These are phyloP conservation scores for Drosophila eohydei DNA, from an alignment of 2,888 invertebrate genomes.

Conservation along the genomic window DNA sequence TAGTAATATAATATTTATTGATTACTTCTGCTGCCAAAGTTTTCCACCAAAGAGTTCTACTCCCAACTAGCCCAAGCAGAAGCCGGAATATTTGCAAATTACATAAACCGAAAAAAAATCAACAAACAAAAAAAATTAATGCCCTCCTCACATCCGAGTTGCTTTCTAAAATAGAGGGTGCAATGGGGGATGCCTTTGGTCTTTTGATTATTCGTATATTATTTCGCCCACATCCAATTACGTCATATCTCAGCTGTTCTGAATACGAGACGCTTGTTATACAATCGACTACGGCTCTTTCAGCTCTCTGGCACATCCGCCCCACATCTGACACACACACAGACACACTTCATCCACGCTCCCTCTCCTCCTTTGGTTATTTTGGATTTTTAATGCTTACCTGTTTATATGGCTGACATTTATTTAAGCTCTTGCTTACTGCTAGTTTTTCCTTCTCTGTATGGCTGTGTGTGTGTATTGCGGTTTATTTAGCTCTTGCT, in stretches of 20 bases:
- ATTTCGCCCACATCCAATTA: slow-evolving; percentile 79
- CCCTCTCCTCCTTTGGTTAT: slow-evolving; percentile 14
- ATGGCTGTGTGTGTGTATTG: slow-evolving; percentile 13
- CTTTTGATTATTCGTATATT: slow-evolving; percentile 31
- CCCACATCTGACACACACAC: slow-evolving; percentile 1
- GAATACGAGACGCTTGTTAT: slow-evolving; percentile 52
- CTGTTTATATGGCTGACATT: slow-evolving; percentile 39
- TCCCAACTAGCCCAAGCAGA: slow-evolving; percentile 35
- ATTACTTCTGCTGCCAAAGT: slow-evolving; percentile 57
- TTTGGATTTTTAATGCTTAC: slow-evolving; percentile 40
- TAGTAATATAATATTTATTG: slow-evolving; percentile 72
- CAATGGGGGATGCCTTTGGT: slow-evolving; percentile 4
- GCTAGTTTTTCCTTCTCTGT: slow-evolving; percentile 4
- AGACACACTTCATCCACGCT: not conserved
- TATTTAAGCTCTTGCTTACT: slow-evolving; percentile 42
- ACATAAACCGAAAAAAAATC: slow-evolving; percentile 42
- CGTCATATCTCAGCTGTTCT: slow-evolving; percentile 85
- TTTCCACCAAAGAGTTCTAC: slow-evolving; percentile 49
- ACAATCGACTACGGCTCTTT: slow-evolving; percentile 56
- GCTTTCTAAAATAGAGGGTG: not conserved
- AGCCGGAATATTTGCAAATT: slow-evolving; percentile 45
- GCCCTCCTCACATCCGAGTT: not conserved
- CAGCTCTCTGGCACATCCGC: slow-evolving; percentile 16
- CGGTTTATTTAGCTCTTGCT: slow-evolving; percentile 27
- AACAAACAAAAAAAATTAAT: slow-evolving; percentile 1